Conservation (phyloP, 2,113 vertebrate species). For the Ophthalmotilapia sp. region DNA sequence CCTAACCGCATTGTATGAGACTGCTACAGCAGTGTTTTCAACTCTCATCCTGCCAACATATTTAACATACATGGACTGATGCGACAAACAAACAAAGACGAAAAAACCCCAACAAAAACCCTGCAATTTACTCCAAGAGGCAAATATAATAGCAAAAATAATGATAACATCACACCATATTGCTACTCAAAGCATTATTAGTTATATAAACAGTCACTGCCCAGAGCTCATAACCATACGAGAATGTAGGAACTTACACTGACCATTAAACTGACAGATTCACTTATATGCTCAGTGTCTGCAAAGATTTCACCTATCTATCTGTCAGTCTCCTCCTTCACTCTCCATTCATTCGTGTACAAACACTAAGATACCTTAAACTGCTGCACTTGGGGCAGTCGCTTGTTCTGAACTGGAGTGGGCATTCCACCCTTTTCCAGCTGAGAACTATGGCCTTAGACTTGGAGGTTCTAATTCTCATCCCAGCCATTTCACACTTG, state of each 20-base stretch:
- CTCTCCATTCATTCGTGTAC: neutral
- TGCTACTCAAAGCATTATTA: neutral
- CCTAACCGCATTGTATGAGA: neutral
- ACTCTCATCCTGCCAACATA: neutral
- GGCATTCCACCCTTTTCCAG: neutral
- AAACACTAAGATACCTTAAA: neutral
- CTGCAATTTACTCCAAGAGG: neutral
- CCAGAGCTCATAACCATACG: neutral
- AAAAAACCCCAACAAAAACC: neutral
- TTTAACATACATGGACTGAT: neutral
- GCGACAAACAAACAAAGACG: accelerated
- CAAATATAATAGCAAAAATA: neutral
- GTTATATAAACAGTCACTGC: neutral
- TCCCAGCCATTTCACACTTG: neutral
- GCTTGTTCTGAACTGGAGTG: neutral
- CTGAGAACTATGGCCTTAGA: neutral
- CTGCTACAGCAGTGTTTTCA: neutral
- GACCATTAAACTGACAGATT: neutral
- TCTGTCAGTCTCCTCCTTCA: neutral
- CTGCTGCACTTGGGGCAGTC: neutral
- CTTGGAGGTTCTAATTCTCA: neutral
- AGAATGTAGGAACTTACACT: neutral
- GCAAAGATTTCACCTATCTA: neutral
- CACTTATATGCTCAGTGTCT: neutral
- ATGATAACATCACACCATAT: neutral